These are phyloP conservation scores for Cerastis leucographa DNA, from an alignment of 2,888 invertebrate species.

Conservation along the genomic window DNA sequence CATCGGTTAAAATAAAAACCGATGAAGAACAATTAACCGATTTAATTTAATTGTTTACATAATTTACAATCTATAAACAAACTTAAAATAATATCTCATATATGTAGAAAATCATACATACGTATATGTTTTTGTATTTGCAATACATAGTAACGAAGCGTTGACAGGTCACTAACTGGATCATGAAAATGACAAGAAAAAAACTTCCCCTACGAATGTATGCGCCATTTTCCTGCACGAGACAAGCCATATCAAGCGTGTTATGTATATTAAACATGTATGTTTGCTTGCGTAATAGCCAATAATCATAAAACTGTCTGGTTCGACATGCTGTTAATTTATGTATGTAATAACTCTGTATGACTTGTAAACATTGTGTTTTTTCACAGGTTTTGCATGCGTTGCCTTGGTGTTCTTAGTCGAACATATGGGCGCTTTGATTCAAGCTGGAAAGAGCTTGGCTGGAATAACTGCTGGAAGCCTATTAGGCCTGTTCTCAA, in stretches of 20 bases:
- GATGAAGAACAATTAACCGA: too few relatives aligned
- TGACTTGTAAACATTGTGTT: neutral
- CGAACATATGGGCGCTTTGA: constrained; percentile 93
- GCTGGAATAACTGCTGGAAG: constrained; percentile 94
- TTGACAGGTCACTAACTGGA: neutral
- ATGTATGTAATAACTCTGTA: constrained; percentile 9
- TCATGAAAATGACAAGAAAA: neutral
- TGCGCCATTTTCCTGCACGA: constrained; percentile 15
- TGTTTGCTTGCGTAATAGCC: constrained; percentile 16
- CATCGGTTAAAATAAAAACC: neutral
- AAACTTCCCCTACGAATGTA: neutral
- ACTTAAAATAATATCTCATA: neutral
- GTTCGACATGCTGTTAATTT: constrained; percentile 29
- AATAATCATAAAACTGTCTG: constrained; percentile 53
- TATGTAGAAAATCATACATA: neutral
- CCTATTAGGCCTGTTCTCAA: constrained; percentile 92
- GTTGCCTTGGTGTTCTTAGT: constrained; percentile 93
- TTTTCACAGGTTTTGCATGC: constrained; percentile 89
- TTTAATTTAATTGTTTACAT: neutral
- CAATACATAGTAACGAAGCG: neutral
- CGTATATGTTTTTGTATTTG: neutral
- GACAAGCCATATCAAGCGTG: neutral
- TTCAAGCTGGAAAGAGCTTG: constrained; percentile 93
- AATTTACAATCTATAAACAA: neutral
- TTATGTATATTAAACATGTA: constrained; percentile 5